Evolutionary conservation across 2,888 invertebrate species (phyloP), one percentile per base, ranked within the genome.

Genomic region (Molorchus minor): DNA sequence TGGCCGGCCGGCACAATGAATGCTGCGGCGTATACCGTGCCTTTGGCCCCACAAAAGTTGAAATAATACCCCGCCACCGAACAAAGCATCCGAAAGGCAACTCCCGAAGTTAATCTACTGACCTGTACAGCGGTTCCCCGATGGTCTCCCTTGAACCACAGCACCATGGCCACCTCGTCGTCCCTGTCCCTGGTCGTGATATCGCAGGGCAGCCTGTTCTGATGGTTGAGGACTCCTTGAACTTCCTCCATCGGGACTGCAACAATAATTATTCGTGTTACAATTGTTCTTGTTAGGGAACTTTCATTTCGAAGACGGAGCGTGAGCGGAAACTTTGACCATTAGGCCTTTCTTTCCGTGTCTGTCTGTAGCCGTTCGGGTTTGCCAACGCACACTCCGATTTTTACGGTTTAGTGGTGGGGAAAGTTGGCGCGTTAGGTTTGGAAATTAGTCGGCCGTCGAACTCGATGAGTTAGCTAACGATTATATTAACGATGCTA

Each of bases 141-240:
- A 89, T 91, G 35, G 89, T 87, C 79, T 92, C 93, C n/a, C 75
- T 92, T 92, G 82, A 93, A 94, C 94, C 94, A 94, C 30, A 94
- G 85, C 68, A 94, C 93, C 92, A 93, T 92, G 75, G 89, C 90
- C 53, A 93, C 92, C 19, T 89, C 88, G 80, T 93, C 93, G 74
- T 92, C 88, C 53, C 88, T 84, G 73, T 91, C 88, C 66, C 87
- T 84, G 5, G 94, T 89, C 70, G 88, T 87, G 68, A 95, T 93
- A 82, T 94, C 92, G 80, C 95, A 95, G 8, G 94, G 94, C 52
- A 95, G 83, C 64, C 91, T 88, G 15, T 91, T 92, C 77, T 91
- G 91, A 79, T 90, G 89, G 20, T 90, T 91, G 66, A 91, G 82
- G 3, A 94, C 93, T 19, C 93, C 94, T 77, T 90, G 88, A 61